Evolutionary conservation across 2,113 vertebrate genomes (phyloP), one percentile per base, ranked within the genome.

Genomic region (Ranitomeya variabilis): DNA sequence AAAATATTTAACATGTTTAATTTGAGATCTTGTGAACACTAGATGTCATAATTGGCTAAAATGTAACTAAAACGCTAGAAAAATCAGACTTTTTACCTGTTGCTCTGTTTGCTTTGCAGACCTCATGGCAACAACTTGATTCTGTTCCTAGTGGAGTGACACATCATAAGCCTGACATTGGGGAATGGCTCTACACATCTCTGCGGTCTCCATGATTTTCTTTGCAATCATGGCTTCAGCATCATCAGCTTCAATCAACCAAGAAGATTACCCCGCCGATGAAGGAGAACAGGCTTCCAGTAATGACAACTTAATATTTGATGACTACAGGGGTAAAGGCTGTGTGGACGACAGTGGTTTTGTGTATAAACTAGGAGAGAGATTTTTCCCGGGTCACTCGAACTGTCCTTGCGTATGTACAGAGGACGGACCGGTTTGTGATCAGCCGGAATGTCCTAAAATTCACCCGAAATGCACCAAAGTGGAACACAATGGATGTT

Each of bases 331-430:
- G 90, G 98, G 98, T 76, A 99, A 99, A 93, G 98, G 97, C 77
- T 99, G 98, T 92, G 98, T 99, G 95, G 98, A 99, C 89, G 98
- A 99, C 96, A 99, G 98, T 89, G 98, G 98, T 88, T 99, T 99
- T 92, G 98, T 99, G 82, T 99, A 99, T 96, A 98, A 98, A 92
- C 95, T 99, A 90, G 98, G 97, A 90, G 98, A 99, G 92, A 97
- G 97, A 21, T 99, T 99, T 95, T 99, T 98, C 91, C 98, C 98
- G 7, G 98, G 98, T 86, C 98, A 99, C 94, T 99, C 98, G 92
- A 99, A 98, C 95, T 99, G 98, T 93, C 98, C 98, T 55, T 99
- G 98, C 92, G 94, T 97, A 91, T 99, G 98, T 96, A 98, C 98
- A 85, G 97, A 98, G 95, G 98, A 99, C 93, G 98, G 98, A 93